phyloP scores from a whole-genome alignment of 2,888 invertebrate genomes.

The Watsonalla cultraria region DNA sequence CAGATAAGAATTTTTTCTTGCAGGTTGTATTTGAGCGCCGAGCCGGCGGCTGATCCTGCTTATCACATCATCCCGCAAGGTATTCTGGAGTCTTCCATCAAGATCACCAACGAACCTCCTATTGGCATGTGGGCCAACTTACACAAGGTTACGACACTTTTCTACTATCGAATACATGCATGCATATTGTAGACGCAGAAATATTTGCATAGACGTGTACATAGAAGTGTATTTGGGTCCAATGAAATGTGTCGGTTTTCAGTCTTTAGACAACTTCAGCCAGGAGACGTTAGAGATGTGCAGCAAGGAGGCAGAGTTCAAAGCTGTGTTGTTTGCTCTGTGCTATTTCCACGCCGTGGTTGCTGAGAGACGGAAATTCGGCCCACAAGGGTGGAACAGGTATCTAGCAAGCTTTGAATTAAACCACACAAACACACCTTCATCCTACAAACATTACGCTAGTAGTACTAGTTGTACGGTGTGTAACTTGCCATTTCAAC shows the following conservation, averaged over 20 bases:
- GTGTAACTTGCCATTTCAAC: too few relatives aligned
- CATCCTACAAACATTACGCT: too few relatives aligned
- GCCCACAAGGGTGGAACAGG: constrained; percentile 95
- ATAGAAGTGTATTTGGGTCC: too few relatives aligned
- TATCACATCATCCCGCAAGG: constrained; percentile 88
- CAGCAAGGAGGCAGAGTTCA: constrained; percentile 95
- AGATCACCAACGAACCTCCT: constrained; percentile 97
- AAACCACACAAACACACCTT: not conserved
- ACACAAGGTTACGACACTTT: constrained; percentile 81
- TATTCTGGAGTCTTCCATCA: constrained; percentile 94
- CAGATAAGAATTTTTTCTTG: too few relatives aligned
- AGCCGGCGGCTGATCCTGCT: constrained; percentile 85
- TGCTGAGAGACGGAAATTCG: constrained; percentile 94
- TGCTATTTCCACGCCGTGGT: constrained; percentile 98
- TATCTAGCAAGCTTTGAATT: constrained; percentile 14
- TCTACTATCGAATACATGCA: not conserved
- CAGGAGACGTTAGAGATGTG: constrained; percentile 96
- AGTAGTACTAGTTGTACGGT: too few relatives aligned
- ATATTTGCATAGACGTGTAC: too few relatives aligned
- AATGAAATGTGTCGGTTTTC: constrained; percentile 2
- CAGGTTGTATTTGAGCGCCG: constrained; percentile 92
- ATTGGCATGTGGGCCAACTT: constrained; percentile 96
- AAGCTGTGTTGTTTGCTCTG: constrained; percentile 90
- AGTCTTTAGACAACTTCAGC: constrained; percentile 92
- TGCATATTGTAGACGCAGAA: too few relatives aligned